These are phyloP conservation scores for Lacerta viridis DNA, from an alignment of 2,797 vertebrate genomes.

Conservation along the genomic window DNA sequence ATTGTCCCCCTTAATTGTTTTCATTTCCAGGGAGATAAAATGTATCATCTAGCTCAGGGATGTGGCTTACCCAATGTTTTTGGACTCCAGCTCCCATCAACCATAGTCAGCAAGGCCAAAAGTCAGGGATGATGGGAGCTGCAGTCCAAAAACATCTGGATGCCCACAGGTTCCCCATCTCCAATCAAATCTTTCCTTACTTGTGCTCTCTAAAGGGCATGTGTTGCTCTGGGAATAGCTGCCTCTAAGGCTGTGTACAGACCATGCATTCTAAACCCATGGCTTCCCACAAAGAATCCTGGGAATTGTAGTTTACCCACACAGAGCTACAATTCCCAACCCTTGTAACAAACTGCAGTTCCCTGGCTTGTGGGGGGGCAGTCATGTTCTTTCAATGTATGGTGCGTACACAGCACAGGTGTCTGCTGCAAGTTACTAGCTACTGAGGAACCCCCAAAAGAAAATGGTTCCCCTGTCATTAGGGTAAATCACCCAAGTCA, in stretches of 20 bases:
- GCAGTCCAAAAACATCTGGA: not conserved
- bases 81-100: no score
- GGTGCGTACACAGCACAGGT: no score
- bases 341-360: no score
- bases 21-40: conserved; percentile 1
- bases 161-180: not conserved
- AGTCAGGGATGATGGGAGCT: no score
- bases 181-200: not conserved
- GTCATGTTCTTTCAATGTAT: no score
- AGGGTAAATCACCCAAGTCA: not conserved
- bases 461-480: not conserved
- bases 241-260: not conserved
- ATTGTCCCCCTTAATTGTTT: not conserved
- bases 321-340: no score
- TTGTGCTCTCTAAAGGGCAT: not conserved
- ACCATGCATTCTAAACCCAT: no score
- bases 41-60: not conserved
- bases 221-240: not conserved
- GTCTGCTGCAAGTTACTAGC: conserved; percentile 29
- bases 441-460: not conserved
- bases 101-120: no score
- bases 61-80: no score
- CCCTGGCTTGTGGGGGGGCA: no score
- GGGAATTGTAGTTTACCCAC: no score
- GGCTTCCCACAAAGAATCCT: no score